Evolutionary conservation across 1,140 invertebrate species (phyloP).

Genomic region (Calliphora vicina): DNA sequence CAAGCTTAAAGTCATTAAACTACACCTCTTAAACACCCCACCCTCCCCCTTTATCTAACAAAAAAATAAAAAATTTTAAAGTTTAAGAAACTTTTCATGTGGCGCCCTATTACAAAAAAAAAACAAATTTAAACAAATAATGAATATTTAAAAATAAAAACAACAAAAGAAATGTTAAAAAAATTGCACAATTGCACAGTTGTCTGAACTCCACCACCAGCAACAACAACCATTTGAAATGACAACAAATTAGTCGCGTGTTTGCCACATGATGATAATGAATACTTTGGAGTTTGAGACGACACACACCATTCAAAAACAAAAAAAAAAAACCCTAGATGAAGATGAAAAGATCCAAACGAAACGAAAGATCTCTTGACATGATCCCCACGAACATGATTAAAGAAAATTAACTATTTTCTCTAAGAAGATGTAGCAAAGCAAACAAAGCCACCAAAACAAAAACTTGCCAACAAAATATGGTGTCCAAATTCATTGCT

Average conservation of each 20-base stretch:
- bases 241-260: slow-evolving; percentile 34
- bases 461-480: neutral
- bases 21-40: no score
- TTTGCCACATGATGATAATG: slow-evolving; percentile 34
- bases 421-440: neutral
- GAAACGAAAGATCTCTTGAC: neutral
- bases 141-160: slow-evolving; percentile 14
- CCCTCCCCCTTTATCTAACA: no score
- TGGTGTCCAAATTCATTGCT: slow-evolving; percentile 10
- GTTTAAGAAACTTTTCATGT: neutral
- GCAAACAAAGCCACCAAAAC: neutral
- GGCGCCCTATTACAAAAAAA: slow-evolving; percentile 6
- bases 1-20: no score
- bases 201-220: neutral
- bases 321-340: neutral
- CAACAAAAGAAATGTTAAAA: neutral
- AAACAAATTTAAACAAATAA: neutral
- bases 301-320: neutral
- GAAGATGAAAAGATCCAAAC: no score
- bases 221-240: slow-evolving; percentile 7
- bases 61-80: no score
- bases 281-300: neutral
- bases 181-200: neutral
- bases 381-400: neutral
- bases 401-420: slow-evolving; percentile 19